Evolutionary conservation across 2,113 vertebrate species (phyloP).

Genomic region (Dicerorhinus sumatrensis): DNA sequence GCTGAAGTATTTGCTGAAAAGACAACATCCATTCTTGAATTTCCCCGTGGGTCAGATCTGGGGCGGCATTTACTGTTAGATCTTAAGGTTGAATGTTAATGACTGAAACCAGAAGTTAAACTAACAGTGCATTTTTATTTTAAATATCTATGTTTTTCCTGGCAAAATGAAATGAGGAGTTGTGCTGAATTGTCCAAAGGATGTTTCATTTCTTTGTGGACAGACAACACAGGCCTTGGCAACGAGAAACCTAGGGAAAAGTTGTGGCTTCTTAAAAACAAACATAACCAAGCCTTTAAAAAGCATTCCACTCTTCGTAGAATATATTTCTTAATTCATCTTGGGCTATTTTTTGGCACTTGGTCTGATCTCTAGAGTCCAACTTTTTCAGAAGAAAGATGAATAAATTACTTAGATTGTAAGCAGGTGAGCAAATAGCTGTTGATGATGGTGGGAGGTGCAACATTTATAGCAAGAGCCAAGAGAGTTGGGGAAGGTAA

Average conservation of each 20-base stretch:
- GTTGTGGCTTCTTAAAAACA: slow-evolving; percentile 1
- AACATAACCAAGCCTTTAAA: neutral
- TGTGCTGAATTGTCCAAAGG: neutral
- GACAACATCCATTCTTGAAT: slow-evolving; percentile 65
- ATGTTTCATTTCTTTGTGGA: neutral
- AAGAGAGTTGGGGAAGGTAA: neutral
- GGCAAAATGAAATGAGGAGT: neutral
- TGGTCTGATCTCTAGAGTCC: neutral
- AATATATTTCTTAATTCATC: slow-evolving; percentile 1
- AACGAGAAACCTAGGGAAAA: neutral
- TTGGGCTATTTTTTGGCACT: neutral
- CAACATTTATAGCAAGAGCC: neutral
- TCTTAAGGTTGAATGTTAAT: neutral
- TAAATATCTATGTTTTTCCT: slow-evolving; percentile 1
- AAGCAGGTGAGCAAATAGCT: neutral
- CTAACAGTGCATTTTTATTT: neutral
- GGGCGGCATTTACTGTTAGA: neutral
- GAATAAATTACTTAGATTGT: neutral
- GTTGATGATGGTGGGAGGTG: neutral
- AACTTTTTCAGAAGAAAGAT: slow-evolving; percentile 38
- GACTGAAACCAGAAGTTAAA: slow-evolving; percentile 25
- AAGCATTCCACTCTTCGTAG: neutral
- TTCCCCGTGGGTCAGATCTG: slow-evolving; percentile 19
- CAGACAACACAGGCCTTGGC: neutral
- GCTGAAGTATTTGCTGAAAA: slow-evolving; percentile 63